Evolutionary conservation across 2,888 invertebrate species (phyloP).

Genomic region (Ophioninae sp.): DNA sequence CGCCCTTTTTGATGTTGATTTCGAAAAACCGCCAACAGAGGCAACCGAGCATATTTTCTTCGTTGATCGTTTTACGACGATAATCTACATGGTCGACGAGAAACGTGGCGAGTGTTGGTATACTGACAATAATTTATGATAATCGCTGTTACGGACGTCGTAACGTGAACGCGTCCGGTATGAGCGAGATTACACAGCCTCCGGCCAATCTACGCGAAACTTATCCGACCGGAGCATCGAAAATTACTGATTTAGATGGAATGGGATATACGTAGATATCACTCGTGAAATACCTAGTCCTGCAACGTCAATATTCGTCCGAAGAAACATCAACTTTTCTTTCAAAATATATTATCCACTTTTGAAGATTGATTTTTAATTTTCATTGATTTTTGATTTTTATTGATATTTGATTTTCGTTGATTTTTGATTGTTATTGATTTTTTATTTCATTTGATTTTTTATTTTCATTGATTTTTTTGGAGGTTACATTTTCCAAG

Average conservation of each 20-base stretch:
- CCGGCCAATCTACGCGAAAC: constrained; percentile 21
- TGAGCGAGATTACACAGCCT: constrained; percentile 34
- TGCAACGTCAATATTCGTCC: neutral
- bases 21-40: neutral
- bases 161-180: constrained; percentile 15
- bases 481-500: too few species aligned
- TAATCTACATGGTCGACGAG: constrained; percentile 45
- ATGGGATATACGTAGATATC: constrained; percentile 5
- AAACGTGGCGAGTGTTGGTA: constrained; percentile 27
- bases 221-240: constrained; percentile 10
- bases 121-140: constrained; percentile 57
- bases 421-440: too few species aligned
- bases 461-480: too few species aligned
- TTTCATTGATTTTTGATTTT: too few species aligned
- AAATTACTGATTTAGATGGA: constrained; percentile 17
- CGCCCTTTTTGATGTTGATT: neutral
- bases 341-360: neutral
- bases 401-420: too few species aligned
- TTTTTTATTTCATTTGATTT: too few species aligned
- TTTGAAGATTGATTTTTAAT: too few species aligned
- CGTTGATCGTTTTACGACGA: constrained; percentile 38
- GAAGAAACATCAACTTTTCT: neutral
- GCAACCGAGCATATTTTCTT: constrained; percentile 9
- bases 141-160: constrained; percentile 43
- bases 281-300: neutral